Base-by-base conservation (phyloP, 2,888 invertebrate genomes). In the Cylloceria caligata region DNA sequence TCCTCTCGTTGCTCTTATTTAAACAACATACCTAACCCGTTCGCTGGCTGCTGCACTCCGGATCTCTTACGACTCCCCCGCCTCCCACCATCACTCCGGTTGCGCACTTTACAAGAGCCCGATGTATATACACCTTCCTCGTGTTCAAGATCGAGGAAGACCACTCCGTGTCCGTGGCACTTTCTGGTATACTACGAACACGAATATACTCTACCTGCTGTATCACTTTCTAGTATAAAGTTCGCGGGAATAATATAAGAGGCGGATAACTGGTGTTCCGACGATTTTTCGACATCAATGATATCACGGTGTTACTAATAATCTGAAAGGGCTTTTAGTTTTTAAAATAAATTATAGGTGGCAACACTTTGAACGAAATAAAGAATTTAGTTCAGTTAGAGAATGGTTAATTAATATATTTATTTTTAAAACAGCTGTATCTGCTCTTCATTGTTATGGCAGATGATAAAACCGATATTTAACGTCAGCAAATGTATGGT, bases 21-120 rank as follows among this genome's bases (percentile, higher is more conserved):
- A 91, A 91, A 91, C 91, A 91, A 89, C 91, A 91, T 91, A 90
- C 91, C 91, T 88, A 90, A 90, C 91, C 89, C 89, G 90, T 89
- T 91, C 89, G 89, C 89, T 88, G 74, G 68, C 88, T 88, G 88
- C 88, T 88, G 65, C 88, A 87, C 88, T 81, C 75, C 62, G 67
- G 76, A 81, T 81, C 71, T 76, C 68, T 55, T 19, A 55, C 75
- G 73, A 77, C 81, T 77, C 81, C 83, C 83, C 81, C 83, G 81
- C 76, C 83, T 49, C 77, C 81, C 83, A 76, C 72, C 62, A 49
- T 36, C 71, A n/a, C 21, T 64, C 64, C 45, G 52, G 24, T 74
- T 65, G 67, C 75, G 65, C 57, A 64, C 72, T 72, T 73, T 34
- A 65, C 80, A 42, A 71, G 45, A 81, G 52, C 30, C 68, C 55